Base-by-base conservation (phyloP, 1,140 invertebrate species). In the Doryteuthis pealeii region DNA sequence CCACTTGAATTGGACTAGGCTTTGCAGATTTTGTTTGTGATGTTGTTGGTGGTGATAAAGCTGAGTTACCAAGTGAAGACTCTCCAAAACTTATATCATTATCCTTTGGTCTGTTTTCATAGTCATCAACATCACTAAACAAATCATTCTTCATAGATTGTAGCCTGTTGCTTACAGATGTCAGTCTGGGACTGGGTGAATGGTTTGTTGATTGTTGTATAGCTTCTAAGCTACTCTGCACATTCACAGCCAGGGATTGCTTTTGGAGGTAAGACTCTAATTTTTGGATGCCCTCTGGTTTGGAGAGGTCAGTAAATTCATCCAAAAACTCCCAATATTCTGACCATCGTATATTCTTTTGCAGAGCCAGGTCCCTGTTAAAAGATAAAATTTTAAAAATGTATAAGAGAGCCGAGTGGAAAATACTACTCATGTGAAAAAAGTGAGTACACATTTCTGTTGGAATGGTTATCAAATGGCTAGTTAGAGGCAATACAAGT, bases 241-340 rank as follows among this genome's bases (percentile, higher is more conserved):
- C 26, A 30, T 76, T 70, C 4, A 76, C 49, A 12, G 40, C 45
- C 26, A 67, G 40, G 33, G 67, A 66, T 33, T 87, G 89, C 28
- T 89, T 87, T 78, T 90, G 90, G 2, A 97, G 86, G 88, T 93
- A 93, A 31, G 90, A 89, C 86, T 97, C 94, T 0, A 97, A 84
- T 45, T 91, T 88, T 0, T 85, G 79, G 1, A 97, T 88, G 2
- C 95, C 95, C 74, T 93, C 91, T 0, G 88, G 80, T 0, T 91
- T 91, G 0, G 91, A 85, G 2, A 97, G 89, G 88, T 97, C 92
- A 10, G 92, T 90, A 84, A 94, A 96, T 6, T 90, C 90, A 79
- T 93, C 91, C 8, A 97, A 87, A 84, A 97, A 97, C 2, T 92
- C 91, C 95, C 95, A 97, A 85, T 94, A 95, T 84, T 97, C 96